These are phyloP conservation scores for Manduca sexta DNA, from an alignment of 1,140 invertebrate species.

Conservation along the genomic window DNA sequence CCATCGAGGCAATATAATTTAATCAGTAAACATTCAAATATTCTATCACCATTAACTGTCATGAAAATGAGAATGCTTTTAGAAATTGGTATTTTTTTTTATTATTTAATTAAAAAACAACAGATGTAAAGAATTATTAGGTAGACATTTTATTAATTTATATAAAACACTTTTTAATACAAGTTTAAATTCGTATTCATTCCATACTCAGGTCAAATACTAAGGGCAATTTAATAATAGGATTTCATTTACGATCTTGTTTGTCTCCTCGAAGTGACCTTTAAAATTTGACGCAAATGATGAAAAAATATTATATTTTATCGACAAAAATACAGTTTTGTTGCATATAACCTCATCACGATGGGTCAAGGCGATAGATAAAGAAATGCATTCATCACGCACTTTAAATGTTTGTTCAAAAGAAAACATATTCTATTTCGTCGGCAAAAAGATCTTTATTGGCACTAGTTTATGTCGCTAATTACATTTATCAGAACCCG, in stretches of 20 bases:
- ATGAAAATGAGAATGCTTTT: no score
- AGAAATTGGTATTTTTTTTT: no score
- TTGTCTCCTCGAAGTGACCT: constrained; percentile 7
- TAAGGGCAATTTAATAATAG: background rate
- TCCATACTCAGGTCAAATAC: no score
- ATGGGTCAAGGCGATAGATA: constrained; percentile 22
- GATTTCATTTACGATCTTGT: background rate
- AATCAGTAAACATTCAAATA: no score
- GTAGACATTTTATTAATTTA: no score
- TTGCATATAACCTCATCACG: constrained; percentile 16
- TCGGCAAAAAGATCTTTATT: background rate
- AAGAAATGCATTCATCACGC: constrained; percentile 14
- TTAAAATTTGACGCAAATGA: background rate
- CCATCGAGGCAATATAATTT: no score
- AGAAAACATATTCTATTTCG: background rate
- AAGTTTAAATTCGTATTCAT: no score
- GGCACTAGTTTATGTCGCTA: constrained; percentile 3
- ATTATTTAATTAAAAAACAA: no score
- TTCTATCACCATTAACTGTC: no score
- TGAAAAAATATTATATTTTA: background rate
- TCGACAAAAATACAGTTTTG: background rate
- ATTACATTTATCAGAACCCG: constrained; percentile 12
- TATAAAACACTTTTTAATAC: no score
- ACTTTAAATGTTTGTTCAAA: background rate
- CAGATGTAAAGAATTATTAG: no score